Evolutionary conservation across 2,888 invertebrate species (phyloP).

Genomic region (Euplagia quadripunctaria): DNA sequence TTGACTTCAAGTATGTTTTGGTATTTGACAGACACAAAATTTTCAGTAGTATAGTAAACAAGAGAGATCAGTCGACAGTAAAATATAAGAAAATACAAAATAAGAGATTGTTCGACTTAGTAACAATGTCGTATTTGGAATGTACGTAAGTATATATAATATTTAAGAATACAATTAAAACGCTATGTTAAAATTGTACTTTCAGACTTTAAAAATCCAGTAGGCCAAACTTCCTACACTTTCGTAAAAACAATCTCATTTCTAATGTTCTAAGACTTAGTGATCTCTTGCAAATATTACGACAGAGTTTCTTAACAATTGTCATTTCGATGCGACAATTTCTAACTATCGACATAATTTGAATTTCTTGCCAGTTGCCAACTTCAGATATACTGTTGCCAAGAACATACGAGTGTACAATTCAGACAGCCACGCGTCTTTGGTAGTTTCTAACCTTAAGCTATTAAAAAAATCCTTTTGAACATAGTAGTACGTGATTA

Average conservation of each 20-base stretch:
- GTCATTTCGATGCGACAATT: conserved; percentile 30
- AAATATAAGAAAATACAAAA: too few species aligned
- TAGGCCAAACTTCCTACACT: background rate
- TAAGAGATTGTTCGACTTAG: too few species aligned
- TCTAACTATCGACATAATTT: conserved; percentile 39
- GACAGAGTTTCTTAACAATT: conserved; percentile 28
- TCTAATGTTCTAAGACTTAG: conserved; percentile 7
- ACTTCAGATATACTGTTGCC: background rate
- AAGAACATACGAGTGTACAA: background rate
- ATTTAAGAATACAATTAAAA: background rate
- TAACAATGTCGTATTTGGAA: too few species aligned
- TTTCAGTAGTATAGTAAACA: too few species aligned
- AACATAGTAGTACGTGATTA: background rate
- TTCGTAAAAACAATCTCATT: background rate
- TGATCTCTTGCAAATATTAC: conserved; percentile 18
- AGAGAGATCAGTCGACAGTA: too few species aligned
- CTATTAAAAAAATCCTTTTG: background rate
- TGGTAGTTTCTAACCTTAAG: background rate
- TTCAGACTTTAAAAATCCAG: background rate
- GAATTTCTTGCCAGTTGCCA: conserved; percentile 35
- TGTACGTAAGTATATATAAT: too few species aligned
- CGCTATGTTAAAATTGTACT: background rate
- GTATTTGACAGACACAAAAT: too few species aligned
- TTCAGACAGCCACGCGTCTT: background rate
- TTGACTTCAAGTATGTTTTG: too few species aligned